Evolutionary conservation across 2,888 invertebrate genomes (phyloP), one percentile per base, ranked within the genome.

Genomic region (Hirtodrosophila alboralis): DNA sequence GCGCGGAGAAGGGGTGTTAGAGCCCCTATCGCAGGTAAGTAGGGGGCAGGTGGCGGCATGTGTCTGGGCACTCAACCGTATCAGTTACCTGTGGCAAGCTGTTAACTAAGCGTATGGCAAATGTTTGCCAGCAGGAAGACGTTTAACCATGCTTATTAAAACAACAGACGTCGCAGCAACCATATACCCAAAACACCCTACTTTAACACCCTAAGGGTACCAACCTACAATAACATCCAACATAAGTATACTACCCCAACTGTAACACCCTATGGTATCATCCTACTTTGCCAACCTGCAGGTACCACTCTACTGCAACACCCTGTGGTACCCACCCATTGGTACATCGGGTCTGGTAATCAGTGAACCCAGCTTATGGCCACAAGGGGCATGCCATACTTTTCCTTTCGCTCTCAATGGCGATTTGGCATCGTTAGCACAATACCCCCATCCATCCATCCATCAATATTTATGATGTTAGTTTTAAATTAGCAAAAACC

Each of bases 381-480:
- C 85, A 79, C 78, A 48, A 67, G 78, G 85, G 78, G 75, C 78
- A 75, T 78, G 85, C 53, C 85, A 84, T 78, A 79, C 85, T 84
- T 79, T 78, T 78, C 63, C 78, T 77, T 77, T 84, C 71, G 64
- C 59, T 52, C 45, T 67, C 57, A 56, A 45, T 64, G 47, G 57
- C 71, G 58, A 58, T 70, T 70, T 70, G 40, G 64, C 56, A 64
- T 44, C 47, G 63, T 44, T 64, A 44, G 34, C 40, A 14, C 21
- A 40, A 18, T 26, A 1, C 18, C 13, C 10, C 14, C 13, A 3
- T 6, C 43, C 84, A 71, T 84, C 14, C 13, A 3, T 6, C 43
- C 84, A 71, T 84, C 78, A 79, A 81, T 79, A 79, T 84, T 79
- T 84, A 79, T 79, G 78, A 78, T 84, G 85, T 79, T 79, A 81